Conservation (phyloP, 2,113 vertebrate genomes). For the Anolis sagrei region DNA sequence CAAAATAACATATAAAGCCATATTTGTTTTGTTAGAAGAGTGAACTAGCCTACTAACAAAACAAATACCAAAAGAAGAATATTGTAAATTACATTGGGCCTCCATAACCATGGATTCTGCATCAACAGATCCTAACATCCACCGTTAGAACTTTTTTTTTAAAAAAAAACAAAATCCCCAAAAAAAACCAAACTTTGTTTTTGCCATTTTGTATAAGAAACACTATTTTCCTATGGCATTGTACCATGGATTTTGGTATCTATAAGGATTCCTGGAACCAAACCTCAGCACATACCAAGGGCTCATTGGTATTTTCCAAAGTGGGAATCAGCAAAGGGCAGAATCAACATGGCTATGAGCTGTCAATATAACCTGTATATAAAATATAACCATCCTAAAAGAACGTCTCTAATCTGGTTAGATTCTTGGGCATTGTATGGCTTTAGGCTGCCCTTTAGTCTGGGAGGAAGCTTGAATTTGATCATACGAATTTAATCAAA, state of each 20-base stretch:
- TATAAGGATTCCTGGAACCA: no score
- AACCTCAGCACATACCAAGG: no score
- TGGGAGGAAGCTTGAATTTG: neutral
- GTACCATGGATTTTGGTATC: no score
- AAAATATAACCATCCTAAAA: neutral
- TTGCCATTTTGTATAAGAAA: no score
- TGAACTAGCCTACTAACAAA: neutral
- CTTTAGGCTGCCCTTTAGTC: neutral
- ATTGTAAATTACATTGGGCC: neutral
- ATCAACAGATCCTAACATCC: no score
- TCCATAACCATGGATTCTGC: no score
- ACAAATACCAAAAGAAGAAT: neutral
- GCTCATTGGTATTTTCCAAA: neutral
- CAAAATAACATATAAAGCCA: no score
- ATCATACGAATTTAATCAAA: neutral
- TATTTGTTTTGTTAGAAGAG: no score
- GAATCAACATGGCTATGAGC: neutral
- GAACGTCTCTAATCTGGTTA: neutral
- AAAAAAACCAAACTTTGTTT: no score
- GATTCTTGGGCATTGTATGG: neutral
- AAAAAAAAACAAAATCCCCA: no score
- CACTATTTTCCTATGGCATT: no score
- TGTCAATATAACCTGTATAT: neutral
- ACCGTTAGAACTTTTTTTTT: no score
- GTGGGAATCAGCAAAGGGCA: neutral